Conservation (phyloP, 2,888 invertebrate species). For the Heliconius hortense region DNA sequence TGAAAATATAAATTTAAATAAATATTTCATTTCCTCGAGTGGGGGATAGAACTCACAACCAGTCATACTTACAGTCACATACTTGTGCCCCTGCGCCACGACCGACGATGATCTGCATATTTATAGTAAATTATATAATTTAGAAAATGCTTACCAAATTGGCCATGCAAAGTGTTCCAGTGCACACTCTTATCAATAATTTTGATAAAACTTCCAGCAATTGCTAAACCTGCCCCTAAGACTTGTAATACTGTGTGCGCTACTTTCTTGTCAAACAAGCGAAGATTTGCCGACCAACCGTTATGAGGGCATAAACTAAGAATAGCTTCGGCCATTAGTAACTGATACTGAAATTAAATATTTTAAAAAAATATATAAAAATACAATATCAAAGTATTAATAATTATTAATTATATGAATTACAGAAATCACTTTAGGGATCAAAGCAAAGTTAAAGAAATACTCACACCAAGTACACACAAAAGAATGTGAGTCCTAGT, state of each 20-base stretch:
- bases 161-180: conserved; percentile 63
- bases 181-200: conserved; percentile 51
- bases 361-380: not conserved
- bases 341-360: conserved; percentile 61
- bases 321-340: conserved; percentile 69
- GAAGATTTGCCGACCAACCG: conserved; percentile 63
- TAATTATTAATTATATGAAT: not conserved
- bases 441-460: not conserved
- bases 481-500: conserved; percentile 60
- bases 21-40: no score
- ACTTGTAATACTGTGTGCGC: conserved; percentile 66
- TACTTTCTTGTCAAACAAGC: conserved; percentile 59
- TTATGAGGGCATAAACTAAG: conserved; percentile 60
- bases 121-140: not conserved
- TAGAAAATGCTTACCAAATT: conserved; percentile 49
- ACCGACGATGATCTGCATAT: not conserved
- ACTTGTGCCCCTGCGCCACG: no score
- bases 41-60: no score
- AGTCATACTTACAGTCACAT: no score
- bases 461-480: conserved; percentile 71
- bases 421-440: not conserved
- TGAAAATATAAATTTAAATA: no score
- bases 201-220: conserved; percentile 61
- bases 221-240: conserved; percentile 61
- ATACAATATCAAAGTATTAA: not conserved